phyloP scores from a whole-genome alignment of 2,797 vertebrate genomes.

The Decapterus maruadsi region DNA sequence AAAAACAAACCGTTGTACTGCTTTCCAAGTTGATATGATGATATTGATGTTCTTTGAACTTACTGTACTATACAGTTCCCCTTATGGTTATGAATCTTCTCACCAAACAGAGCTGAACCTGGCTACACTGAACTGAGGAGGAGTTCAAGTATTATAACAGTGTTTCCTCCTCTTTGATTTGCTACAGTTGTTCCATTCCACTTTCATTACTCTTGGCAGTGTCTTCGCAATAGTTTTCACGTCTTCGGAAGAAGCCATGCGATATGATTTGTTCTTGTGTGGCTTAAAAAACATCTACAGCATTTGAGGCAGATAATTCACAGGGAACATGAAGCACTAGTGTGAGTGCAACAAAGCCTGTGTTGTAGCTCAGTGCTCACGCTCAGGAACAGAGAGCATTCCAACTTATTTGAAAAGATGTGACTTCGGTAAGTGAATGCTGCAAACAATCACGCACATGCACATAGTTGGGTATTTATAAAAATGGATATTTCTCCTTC shows the following conservation, averaged over 20 bases:
- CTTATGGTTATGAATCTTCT: slow-evolving; percentile 2
- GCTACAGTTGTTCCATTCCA: neutral
- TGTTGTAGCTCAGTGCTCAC: neutral
- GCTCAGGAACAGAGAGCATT: neutral
- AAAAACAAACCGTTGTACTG: neutral
- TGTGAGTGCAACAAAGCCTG: neutral
- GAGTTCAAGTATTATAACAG: neutral
- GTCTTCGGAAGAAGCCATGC: neutral
- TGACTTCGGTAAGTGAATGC: neutral
- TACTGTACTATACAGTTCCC: neutral
- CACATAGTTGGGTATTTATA: too few relatives aligned
- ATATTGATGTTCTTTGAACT: slow-evolving; percentile 20
- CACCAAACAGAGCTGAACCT: neutral
- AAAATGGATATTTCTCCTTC: too few relatives aligned
- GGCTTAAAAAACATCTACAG: neutral
- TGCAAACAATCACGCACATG: neutral
- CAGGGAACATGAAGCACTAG: neutral
- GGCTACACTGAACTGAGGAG: neutral
- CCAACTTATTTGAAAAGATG: too few relatives aligned
- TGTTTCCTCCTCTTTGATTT: neutral
- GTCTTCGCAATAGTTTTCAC: neutral
- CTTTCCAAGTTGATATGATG: neutral
- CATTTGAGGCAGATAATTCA: neutral
- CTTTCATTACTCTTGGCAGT: neutral
- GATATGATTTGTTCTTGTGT: neutral